Base-by-base conservation (phyloP, 2,797 vertebrate species). In the Tolypeutes matacus region DNA sequence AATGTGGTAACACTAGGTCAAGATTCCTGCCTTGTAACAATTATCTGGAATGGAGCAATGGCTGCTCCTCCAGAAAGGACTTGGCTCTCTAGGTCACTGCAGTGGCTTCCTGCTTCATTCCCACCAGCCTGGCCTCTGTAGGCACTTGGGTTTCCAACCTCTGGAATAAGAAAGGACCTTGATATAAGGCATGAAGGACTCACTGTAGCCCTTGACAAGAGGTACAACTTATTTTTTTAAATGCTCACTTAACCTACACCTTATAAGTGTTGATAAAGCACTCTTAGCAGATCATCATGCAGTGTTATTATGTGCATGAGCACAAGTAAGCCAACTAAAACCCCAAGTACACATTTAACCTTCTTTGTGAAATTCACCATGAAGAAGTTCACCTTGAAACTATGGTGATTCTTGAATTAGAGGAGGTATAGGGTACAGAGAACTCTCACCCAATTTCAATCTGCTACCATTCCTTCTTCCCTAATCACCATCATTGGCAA, bases 131-230 rank as follows among this genome's bases (percentile, higher is more conserved):
- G 95, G 92, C 90, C 81, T 97, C 93, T 95, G 94, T 73, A 95
- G 95, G 94, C 80, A 78, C 92, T 93, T 95, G 95, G 78, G 95
- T 94, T 95, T 96, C 86, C 96, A 97, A 91, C 10, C 83, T 95
- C 97, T 97, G 93, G 60, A 97, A 97, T 1, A 97, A 96, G 86
- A 97, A 96, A 96, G 51, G 62, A 96, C 56, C 89, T 89, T 94
- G 53, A 94, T 60, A 70, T 95, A 91, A 96, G 72, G 39, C 31
- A 51, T 78, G 53, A 90, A 83, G 42, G 58, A 88, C 42, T 70
- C 77, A 92, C 2, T 88, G 20, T 29, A 65, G 81, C 5, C 46
- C 42, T 67, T 75, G 67, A 78, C 13, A 85, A 93, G 58, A 85
- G 27, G 62, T 76, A 86, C 9, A 87, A 46, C 21, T 72, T 69